These are phyloP conservation scores for Perdita meconis DNA, from an alignment of 2,888 invertebrate genomes.

Conservation along the genomic window DNA sequence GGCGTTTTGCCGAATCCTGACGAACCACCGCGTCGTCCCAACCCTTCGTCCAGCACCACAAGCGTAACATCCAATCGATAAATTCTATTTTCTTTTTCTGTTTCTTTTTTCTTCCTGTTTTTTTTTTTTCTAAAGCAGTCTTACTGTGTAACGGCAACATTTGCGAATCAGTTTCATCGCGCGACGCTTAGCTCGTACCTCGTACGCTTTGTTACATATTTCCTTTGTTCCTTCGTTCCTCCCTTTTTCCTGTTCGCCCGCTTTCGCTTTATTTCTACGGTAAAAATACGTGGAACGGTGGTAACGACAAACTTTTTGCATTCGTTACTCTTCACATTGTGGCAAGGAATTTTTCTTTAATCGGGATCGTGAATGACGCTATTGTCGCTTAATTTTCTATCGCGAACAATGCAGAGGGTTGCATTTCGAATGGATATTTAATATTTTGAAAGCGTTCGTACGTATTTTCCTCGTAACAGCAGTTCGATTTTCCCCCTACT, in stretches of 20 bases:
- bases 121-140: slow-evolving; percentile 78
- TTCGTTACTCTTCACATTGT: too few species aligned
- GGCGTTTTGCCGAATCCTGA: neutral
- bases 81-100: slow-evolving; percentile 57
- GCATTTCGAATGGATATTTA: neutral
- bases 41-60: slow-evolving; percentile 73
- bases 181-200: slow-evolving; percentile 43
- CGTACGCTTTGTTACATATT: too few species aligned
- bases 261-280: neutral
- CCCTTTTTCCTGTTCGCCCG: slow-evolving; percentile 1
- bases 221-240: slow-evolving; percentile 12
- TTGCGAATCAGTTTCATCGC: slow-evolving; percentile 65
- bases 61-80: slow-evolving; percentile 54
- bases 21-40: slow-evolving; percentile 47
- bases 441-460: slow-evolving; percentile 54
- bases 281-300: slow-evolving; percentile 37
- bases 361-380: neutral
- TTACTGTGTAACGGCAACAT: slow-evolving; percentile 76
- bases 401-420: too few species aligned
- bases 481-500: slow-evolving; percentile 8
- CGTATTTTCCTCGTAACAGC: slow-evolving; percentile 55
- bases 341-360: neutral
- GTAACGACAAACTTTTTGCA: too few species aligned
- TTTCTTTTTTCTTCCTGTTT: slow-evolving; percentile 24
- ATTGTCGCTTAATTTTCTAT: slow-evolving; percentile 12